Evolutionary conservation across 2,113 vertebrate genomes (phyloP).

Genomic region (Gnathonemus echidnorhynchus): DNA sequence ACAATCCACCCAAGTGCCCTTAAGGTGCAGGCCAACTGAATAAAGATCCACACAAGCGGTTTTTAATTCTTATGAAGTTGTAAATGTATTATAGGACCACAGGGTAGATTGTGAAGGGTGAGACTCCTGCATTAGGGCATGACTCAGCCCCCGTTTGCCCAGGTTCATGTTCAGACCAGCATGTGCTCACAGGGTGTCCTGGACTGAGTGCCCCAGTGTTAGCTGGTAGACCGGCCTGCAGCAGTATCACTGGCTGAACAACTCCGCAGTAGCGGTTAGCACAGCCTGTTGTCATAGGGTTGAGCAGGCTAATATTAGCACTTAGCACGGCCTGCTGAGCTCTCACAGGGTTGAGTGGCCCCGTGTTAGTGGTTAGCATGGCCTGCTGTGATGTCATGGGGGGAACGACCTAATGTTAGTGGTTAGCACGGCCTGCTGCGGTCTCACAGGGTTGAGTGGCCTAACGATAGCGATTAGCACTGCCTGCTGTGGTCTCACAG

Average conservation of each 20-base stretch:
- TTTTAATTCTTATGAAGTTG: not conserved
- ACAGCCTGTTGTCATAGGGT: not conserved
- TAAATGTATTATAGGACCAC: not conserved
- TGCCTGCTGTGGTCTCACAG: not conserved
- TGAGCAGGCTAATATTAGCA: not conserved
- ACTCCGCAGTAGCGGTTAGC: not conserved
- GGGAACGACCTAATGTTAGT: not conserved
- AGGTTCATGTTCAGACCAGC: not conserved
- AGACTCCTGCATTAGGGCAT: not conserved
- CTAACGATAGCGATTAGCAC: not conserved
- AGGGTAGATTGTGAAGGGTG: not conserved
- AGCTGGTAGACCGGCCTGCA: not conserved
- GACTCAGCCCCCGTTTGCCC: not conserved
- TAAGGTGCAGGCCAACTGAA: not conserved
- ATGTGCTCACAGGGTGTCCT: not conserved
- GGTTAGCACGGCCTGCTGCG: not conserved
- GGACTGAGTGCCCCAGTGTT: not conserved
- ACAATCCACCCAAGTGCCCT: not conserved
- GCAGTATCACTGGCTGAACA: not conserved
- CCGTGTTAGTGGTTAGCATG: not conserved
- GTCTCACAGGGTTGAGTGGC: not conserved
- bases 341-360: not conserved
- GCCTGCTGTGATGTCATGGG: not conserved
- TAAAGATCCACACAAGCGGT: not conserved
- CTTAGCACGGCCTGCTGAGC: not conserved